Conservation (phyloP, 2,888 invertebrate genomes). For the Cheiracanthium punctorium region DNA sequence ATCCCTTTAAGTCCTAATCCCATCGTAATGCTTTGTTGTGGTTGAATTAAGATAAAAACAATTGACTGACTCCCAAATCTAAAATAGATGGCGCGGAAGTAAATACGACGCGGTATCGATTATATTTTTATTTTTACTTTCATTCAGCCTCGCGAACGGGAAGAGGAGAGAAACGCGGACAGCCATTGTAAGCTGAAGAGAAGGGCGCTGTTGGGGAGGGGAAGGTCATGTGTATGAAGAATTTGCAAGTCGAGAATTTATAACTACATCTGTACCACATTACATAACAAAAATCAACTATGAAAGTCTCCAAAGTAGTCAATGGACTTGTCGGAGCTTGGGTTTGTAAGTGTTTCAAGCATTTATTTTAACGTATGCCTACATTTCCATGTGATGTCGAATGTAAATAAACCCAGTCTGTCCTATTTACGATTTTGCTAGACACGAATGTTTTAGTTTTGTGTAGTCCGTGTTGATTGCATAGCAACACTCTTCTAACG, state of each 20-base stretch:
- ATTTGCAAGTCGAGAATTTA: not conserved
- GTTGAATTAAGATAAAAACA: too few relatives aligned
- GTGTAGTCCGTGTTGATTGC: not conserved
- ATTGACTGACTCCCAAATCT: too few relatives aligned
- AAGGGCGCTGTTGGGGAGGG: not conserved
- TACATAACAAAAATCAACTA: not conserved
- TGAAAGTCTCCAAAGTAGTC: slow-evolving; percentile 3
- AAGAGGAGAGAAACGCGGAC: not conserved
- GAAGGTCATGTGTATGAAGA: not conserved
- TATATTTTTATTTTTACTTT: not conserved
- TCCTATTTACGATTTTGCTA: too few relatives aligned
- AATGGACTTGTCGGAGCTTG: slow-evolving; percentile 31
- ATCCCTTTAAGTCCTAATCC: too few relatives aligned
- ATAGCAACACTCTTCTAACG: not conserved
- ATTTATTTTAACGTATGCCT: too few relatives aligned
- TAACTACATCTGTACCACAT: not conserved
- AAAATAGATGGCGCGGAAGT: not conserved
- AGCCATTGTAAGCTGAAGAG: not conserved
- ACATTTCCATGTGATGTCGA: slow-evolving; percentile 26
- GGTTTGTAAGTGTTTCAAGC: slow-evolving; percentile 47
- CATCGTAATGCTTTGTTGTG: too few relatives aligned
- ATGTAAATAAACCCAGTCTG: not conserved
- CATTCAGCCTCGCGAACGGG: too few relatives aligned
- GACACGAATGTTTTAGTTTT: not conserved
- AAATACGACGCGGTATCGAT: not conserved